A percentile compares a stretch with the other conserved stretches of the same genome.
Evolutionary conservation across 2,797 vertebrate genomes (phyloP).

Genomic region (Otolemur crassicaudatus): DNA sequence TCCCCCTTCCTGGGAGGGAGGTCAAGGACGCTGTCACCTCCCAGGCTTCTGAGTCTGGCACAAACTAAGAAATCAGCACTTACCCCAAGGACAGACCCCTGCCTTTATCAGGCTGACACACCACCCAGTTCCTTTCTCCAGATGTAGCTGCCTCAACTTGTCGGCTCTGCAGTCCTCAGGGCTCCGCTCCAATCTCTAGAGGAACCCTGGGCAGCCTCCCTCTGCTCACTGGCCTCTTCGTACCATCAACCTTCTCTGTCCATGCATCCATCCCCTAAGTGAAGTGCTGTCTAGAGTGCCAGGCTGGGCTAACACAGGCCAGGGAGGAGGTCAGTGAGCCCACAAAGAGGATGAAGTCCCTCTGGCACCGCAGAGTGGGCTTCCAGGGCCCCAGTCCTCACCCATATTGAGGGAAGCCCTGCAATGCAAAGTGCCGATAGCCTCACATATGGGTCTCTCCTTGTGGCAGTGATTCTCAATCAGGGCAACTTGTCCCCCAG

Average conservation of each 20-base stretch:
- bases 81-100: accelerated
- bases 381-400: accelerated
- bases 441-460: not conserved
- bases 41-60: not conserved
- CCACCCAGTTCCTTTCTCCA: accelerated
- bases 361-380: accelerated
- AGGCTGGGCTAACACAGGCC: not conserved
- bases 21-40: not conserved
- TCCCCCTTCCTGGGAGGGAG: not conserved
- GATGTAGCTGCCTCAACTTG: accelerated
- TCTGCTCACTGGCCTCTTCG: not conserved
- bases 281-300: not conserved
- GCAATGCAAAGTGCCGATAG: accelerated
- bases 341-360: not conserved
- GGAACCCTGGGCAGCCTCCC: not conserved
- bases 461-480: not conserved
- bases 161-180: not conserved
- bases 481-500: not conserved
- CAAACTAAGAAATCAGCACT: not conserved
- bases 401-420: accelerated
- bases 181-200: not conserved
- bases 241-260: not conserved
- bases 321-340: not conserved
- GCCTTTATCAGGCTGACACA: not conserved
- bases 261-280: not conserved